Conservation (phyloP, 2,113 vertebrate genomes). For the Ceyx margarethae region DNA sequence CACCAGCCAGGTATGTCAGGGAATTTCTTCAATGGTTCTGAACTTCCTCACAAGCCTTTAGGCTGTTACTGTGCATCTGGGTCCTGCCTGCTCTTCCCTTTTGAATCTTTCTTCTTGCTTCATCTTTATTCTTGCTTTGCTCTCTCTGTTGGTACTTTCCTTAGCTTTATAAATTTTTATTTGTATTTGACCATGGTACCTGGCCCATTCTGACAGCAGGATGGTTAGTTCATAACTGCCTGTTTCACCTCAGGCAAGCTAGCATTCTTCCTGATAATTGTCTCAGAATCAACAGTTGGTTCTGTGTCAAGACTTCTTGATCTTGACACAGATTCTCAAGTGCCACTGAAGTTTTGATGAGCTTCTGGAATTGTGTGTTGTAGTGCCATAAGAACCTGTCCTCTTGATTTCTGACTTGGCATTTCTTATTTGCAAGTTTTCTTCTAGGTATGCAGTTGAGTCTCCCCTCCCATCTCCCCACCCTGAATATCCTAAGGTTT, state of each 20-base stretch:
- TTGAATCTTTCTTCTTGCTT: neutral
- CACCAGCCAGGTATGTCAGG: neutral
- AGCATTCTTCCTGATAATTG: neutral
- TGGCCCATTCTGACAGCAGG: neutral
- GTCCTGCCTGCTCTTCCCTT: neutral
- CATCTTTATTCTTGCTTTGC: neutral
- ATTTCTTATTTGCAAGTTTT: neutral
- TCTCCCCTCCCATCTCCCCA: neutral
- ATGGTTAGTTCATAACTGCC: neutral
- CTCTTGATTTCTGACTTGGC: neutral
- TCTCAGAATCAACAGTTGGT: neutral
- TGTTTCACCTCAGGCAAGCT: neutral
- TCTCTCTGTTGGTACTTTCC: neutral
- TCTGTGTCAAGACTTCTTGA: neutral
- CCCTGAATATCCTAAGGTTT: neutral
- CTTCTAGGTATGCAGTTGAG: neutral
- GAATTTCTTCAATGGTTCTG: neutral
- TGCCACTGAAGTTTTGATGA: neutral
- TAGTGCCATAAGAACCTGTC: neutral
- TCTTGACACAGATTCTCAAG: neutral
- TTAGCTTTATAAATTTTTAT: neutral
- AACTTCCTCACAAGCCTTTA: neutral
- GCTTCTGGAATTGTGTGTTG: neutral
- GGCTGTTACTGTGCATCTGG: neutral
- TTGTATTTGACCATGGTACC: neutral